phyloP scores from a whole-genome alignment of 1,140 invertebrate genomes.

The Meloidogyne exigua region DNA sequence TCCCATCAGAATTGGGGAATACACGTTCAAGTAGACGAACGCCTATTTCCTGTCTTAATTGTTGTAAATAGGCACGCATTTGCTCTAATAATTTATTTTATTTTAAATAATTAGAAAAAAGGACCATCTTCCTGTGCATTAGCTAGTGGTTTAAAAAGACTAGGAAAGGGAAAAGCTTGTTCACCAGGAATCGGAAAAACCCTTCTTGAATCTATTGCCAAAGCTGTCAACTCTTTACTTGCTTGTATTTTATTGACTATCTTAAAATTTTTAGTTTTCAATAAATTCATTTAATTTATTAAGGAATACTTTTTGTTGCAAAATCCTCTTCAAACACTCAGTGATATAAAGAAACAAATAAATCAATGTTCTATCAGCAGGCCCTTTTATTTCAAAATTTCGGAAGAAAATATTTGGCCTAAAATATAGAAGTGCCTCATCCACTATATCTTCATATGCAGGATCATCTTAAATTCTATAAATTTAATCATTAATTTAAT shows the following conservation, averaged over 20 bases:
- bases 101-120: slow-evolving; percentile 26
- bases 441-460: slow-evolving; percentile 78
- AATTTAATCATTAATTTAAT: slow-evolving; percentile 36
- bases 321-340: slow-evolving; percentile 91
- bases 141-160: slow-evolving; percentile 87
- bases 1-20: slow-evolving; percentile 85
- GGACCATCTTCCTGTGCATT: slow-evolving; percentile 75
- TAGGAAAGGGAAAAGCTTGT: slow-evolving; percentile 89
- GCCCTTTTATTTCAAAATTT: slow-evolving; percentile 78
- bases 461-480: slow-evolving; percentile 23
- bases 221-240: slow-evolving; percentile 88
- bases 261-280: slow-evolving; percentile 37
- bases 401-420: slow-evolving; percentile 99
- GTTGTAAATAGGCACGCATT: slow-evolving; percentile 87
- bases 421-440: slow-evolving; percentile 94
- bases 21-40: slow-evolving; percentile 84
- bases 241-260: slow-evolving; percentile 75
- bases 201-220: slow-evolving; percentile 72
- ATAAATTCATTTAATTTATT: slow-evolving; percentile 12
- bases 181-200: slow-evolving; percentile 86
- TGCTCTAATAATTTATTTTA: slow-evolving; percentile 71
- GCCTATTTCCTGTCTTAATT: slow-evolving; percentile 91
- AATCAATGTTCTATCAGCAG: slow-evolving; percentile 82
- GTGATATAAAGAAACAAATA: slow-evolving; percentile 98
- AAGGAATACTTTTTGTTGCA: slow-evolving; percentile 68